A percentile compares a stretch with the other conserved stretches of the same genome.
Evolutionary conservation across 2,113 vertebrate genomes (phyloP).

Genomic region (Aphelocoma coerulescens): DNA sequence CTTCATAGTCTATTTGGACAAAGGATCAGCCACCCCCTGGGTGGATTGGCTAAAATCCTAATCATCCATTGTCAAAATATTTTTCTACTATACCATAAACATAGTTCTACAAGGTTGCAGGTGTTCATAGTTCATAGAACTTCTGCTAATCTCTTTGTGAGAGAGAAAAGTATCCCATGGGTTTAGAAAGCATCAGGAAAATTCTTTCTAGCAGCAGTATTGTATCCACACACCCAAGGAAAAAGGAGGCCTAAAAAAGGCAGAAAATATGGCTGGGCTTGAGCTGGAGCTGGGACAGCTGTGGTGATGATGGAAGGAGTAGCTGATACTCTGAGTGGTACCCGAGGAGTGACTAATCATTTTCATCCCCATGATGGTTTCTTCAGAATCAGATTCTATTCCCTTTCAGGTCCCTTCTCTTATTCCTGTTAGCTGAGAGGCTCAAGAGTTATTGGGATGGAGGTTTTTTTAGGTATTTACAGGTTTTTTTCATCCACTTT

Average conservation of each 20-base stretch:
- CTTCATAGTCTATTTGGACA: too few relatives aligned
- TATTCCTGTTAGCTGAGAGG: not conserved
- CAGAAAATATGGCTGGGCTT: not conserved
- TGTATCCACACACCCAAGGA: too few relatives aligned
- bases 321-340: not conserved
- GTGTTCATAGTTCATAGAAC: too few relatives aligned
- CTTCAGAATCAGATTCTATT: not conserved
- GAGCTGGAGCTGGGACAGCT: not conserved
- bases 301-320: not conserved
- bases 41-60: too few relatives aligned
- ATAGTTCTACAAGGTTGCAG: too few relatives aligned
- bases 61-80: too few relatives aligned
- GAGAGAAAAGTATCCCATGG: too few relatives aligned
- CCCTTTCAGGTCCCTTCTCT: not conserved
- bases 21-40: too few relatives aligned
- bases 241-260: not conserved
- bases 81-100: too few relatives aligned
- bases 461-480: not conserved
- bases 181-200: too few relatives aligned
- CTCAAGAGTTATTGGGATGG: not conserved
- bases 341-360: not conserved
- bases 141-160: too few relatives aligned
- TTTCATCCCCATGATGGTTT: not conserved
- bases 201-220: too few relatives aligned
- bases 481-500: not conserved